Conservation (phyloP, 2,797 vertebrate species). For the Alectoris magna region DNA sequence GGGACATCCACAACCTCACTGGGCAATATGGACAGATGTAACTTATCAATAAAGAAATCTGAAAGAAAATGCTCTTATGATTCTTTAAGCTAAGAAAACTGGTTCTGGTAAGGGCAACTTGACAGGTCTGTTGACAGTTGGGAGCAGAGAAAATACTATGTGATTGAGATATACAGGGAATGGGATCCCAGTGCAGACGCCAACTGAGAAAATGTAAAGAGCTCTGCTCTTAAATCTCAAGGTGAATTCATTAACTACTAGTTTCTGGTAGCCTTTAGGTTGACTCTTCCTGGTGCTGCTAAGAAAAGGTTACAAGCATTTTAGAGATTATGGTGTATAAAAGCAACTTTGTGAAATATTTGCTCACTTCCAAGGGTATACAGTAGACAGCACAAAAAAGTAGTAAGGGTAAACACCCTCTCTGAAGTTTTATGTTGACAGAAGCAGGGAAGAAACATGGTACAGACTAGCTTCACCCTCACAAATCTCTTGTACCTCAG, state of each 20-base stretch:
- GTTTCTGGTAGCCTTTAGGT: not conserved
- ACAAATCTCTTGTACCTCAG: not conserved
- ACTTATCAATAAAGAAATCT: not conserved
- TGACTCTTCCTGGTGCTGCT: not conserved
- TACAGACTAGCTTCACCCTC: not conserved
- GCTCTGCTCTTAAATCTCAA: not conserved
- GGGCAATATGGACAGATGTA: not conserved
- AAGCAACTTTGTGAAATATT: not conserved
- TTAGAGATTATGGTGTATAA: not conserved
- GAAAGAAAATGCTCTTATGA: not conserved
- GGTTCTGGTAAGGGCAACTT: not conserved
- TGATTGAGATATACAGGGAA: not conserved
- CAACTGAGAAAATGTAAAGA: not conserved
- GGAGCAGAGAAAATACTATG: not conserved
- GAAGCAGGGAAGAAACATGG: not conserved
- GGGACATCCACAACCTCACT: no score
- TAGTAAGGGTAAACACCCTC: not conserved
- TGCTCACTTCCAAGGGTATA: not conserved
- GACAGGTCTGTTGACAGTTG: not conserved
- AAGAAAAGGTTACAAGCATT: not conserved
- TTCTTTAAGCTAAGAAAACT: not conserved
- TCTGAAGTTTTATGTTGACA: not conserved
- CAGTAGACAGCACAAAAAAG: not conserved
- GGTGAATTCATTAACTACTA: not conserved
- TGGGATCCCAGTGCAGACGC: rapidly evolving